phyloP scores from a whole-genome alignment of 1,140 invertebrate species.

The Megalonaias nervosa region DNA sequence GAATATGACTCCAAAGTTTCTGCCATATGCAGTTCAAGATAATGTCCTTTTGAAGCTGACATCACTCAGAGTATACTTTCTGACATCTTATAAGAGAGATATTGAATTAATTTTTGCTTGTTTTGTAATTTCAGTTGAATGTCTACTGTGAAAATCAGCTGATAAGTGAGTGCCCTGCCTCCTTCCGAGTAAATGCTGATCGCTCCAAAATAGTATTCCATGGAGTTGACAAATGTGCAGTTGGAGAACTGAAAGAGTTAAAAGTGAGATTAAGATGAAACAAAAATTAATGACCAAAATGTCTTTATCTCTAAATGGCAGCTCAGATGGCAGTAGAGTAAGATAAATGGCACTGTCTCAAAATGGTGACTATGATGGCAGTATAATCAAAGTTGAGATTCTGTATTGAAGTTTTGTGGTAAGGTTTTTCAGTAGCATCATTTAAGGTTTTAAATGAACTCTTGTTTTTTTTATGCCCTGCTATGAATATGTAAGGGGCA shows the following conservation, averaged over 20 bases:
- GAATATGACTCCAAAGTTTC: too few relatives aligned
- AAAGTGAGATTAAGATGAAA: conserved; percentile 81
- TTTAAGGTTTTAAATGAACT: too few relatives aligned
- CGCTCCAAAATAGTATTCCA: conserved; percentile 76
- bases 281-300: too few relatives aligned
- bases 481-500: too few relatives aligned
- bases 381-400: too few relatives aligned
- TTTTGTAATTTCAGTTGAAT: conserved; percentile 73
- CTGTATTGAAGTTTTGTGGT: too few relatives aligned
- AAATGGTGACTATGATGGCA: too few relatives aligned
- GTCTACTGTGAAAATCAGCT: conserved; percentile 79
- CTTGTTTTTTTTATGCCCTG: too few relatives aligned
- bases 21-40: background rate
- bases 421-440: too few relatives aligned
- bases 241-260: conserved; percentile 95
- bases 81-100: conserved; percentile 12
- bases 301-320: too few relatives aligned
- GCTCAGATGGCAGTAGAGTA: too few relatives aligned
- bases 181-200: conserved; percentile 89
- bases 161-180: conserved; percentile 81
- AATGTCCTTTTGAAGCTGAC: background rate
- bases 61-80: conserved; percentile 7
- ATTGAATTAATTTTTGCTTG: background rate
- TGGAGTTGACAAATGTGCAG: conserved; percentile 86
- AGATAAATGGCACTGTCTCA: too few relatives aligned